These are phyloP conservation scores for Malurus splendens DNA, from an alignment of 2,797 vertebrate genomes.

Conservation along the genomic window DNA sequence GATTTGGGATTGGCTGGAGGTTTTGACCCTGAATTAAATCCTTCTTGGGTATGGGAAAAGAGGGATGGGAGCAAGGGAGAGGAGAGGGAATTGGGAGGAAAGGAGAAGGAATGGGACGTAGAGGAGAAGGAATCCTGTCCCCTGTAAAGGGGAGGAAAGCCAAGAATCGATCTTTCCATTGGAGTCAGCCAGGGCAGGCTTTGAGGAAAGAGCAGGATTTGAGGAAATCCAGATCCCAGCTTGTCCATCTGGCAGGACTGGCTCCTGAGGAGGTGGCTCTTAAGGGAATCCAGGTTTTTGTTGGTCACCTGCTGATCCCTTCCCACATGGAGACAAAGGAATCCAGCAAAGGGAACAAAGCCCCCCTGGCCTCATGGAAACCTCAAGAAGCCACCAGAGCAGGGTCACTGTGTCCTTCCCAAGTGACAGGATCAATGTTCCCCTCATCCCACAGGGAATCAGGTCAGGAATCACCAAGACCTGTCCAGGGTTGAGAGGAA, in stretches of 20 bases:
- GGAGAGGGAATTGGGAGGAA: not conserved
- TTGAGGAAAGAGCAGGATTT: not conserved
- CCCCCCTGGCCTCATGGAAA: not conserved
- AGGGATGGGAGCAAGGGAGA: too few species aligned
- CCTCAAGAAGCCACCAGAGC: too few species aligned
- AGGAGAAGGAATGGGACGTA: not conserved
- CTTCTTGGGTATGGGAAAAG: too few species aligned
- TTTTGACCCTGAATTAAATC: too few species aligned
- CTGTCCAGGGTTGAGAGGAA: not conserved
- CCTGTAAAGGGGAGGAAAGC: not conserved
- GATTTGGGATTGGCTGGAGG: too few species aligned
- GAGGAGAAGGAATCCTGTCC: too few species aligned
- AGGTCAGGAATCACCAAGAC: not conserved
- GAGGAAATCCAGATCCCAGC: not conserved
- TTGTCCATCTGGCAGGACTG: not conserved
- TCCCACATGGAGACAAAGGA: not conserved
- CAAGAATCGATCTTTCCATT: not conserved
- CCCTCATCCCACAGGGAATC: not conserved
- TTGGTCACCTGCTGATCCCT: not conserved
- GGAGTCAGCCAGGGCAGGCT: not conserved
- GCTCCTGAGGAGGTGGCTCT: not conserved
- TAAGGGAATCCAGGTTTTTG: not conserved
- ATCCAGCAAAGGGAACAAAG: not conserved
- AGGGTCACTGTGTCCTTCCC: not conserved
- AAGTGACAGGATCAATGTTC: not conserved